These are phyloP conservation scores for Fragum whitleyi DNA, from an alignment of 2,888 invertebrate species.

Conservation along the genomic window DNA sequence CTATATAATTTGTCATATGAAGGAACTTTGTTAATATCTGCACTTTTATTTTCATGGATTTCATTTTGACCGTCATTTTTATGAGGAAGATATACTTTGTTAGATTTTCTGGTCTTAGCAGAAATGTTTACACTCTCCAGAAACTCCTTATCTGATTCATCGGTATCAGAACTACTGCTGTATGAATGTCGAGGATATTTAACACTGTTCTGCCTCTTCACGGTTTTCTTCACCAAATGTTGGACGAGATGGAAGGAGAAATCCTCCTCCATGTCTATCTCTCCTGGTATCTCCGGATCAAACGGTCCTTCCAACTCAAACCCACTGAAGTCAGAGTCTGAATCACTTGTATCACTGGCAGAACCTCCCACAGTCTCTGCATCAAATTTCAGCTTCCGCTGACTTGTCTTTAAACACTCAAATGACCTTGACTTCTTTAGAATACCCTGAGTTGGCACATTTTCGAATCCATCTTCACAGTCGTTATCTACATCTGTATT, in stretches of 20 bases:
- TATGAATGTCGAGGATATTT: constrained; percentile 16
- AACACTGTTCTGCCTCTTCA: constrained; percentile 32
- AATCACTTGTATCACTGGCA: constrained; percentile 19
- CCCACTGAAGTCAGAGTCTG: constrained; percentile 22
- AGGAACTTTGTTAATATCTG: background rate
- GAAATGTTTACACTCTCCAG: constrained; percentile 4
- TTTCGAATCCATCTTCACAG: background rate
- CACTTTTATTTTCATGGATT: background rate
- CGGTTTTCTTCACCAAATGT: constrained; percentile 45
- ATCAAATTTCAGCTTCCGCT: constrained; percentile 61
- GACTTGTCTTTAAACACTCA: constrained; percentile 67
- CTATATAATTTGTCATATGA: background rate
- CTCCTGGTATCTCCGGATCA: background rate
- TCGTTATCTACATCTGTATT: background rate
- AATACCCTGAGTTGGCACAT: constrained; percentile 43
- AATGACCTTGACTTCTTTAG: constrained; percentile 72
- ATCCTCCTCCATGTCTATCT: constrained; percentile 34
- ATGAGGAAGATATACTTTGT: background rate
- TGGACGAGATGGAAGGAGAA: constrained; percentile 44
- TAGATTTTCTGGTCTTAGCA: background rate
- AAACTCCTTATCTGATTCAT: constrained; percentile 18
- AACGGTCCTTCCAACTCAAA: constrained; percentile 28
- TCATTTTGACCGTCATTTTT: background rate
- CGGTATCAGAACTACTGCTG: constrained; percentile 21
- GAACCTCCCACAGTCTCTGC: constrained; percentile 55